Evolutionary conservation across 2,888 invertebrate species (phyloP).

Genomic region (Seira ritae): DNA sequence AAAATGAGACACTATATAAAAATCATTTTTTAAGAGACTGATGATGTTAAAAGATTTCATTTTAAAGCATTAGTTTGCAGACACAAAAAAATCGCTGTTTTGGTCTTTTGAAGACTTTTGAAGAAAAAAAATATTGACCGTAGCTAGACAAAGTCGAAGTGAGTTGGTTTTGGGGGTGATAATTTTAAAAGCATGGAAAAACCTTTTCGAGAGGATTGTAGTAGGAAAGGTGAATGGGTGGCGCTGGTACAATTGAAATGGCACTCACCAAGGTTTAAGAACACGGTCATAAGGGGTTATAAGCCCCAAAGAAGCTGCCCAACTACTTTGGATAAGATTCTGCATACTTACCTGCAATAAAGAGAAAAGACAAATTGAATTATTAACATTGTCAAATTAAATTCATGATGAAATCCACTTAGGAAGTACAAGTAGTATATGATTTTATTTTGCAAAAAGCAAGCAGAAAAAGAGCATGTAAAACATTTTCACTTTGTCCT

Average conservation of each 20-base stretch:
- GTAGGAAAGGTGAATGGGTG: slow-evolving; percentile 6
- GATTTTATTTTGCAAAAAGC: too few species aligned
- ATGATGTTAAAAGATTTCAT: neutral
- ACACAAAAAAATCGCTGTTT: too few species aligned
- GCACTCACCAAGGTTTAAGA: slow-evolving; percentile 73
- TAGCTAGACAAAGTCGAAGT: neutral
- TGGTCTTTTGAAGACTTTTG: neutral
- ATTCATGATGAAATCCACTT: too few species aligned
- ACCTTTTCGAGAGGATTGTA: slow-evolving; percentile 13
- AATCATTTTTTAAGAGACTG: neutral
- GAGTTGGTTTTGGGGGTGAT: too few species aligned
- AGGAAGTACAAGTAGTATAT: too few species aligned
- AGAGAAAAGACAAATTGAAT: slow-evolving; percentile 31
- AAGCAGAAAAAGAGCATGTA: too few species aligned
- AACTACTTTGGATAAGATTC: slow-evolving; percentile 74
- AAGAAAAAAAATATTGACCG: neutral
- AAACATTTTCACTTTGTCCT: too few species aligned
- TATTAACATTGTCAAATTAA: neutral
- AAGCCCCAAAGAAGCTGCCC: slow-evolving; percentile 74
- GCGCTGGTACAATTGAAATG: slow-evolving; percentile 54
- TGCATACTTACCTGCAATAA: slow-evolving; percentile 74
- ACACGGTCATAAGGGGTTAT: slow-evolving; percentile 74
- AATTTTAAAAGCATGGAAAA: neutral
- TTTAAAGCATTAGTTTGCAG: slow-evolving; percentile 8
- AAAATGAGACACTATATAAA: slow-evolving; percentile 2